phyloP scores from a whole-genome alignment of 2,113 vertebrate genomes.

The Tympanuchus pallidicinctus region DNA sequence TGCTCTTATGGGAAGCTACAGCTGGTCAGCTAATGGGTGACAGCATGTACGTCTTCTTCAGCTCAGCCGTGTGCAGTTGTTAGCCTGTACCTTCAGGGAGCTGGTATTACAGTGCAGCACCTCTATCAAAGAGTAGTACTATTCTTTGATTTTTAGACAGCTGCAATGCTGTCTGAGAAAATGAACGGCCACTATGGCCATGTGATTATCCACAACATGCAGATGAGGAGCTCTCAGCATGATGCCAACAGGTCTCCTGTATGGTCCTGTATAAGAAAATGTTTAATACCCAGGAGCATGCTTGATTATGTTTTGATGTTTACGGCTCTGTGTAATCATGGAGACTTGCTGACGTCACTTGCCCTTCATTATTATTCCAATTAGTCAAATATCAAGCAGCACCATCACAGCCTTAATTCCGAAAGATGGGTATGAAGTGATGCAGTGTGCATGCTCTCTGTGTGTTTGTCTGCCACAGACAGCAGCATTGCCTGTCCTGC shows the following conservation, averaged over 20 bases:
- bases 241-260: not conserved
- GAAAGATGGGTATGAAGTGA: not conserved
- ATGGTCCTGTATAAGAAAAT: not conserved
- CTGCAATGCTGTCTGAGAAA: not conserved
- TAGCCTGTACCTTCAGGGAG: not conserved
- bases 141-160: not conserved
- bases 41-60: rapidly evolving
- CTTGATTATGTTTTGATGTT: not conserved
- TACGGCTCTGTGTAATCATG: not conserved
- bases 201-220: not conserved
- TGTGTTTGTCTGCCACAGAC: not conserved
- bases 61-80: rapidly evolving
- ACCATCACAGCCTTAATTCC: not conserved
- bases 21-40: not conserved
- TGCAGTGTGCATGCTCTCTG: rapidly evolving
- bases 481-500: not conserved
- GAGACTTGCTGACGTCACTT: not conserved
- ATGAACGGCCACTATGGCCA: not conserved
- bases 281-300: not conserved
- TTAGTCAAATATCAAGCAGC: not conserved
- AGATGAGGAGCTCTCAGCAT: rapidly evolving
- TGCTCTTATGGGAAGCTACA: not conserved
- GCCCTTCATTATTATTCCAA: not conserved
- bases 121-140: not conserved
- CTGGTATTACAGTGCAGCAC: not conserved